A percentile compares a stretch with the other conserved stretches of the same genome.
Evolutionary conservation across 2,797 vertebrate species (phyloP).

Genomic region (Sparus aurata): DNA sequence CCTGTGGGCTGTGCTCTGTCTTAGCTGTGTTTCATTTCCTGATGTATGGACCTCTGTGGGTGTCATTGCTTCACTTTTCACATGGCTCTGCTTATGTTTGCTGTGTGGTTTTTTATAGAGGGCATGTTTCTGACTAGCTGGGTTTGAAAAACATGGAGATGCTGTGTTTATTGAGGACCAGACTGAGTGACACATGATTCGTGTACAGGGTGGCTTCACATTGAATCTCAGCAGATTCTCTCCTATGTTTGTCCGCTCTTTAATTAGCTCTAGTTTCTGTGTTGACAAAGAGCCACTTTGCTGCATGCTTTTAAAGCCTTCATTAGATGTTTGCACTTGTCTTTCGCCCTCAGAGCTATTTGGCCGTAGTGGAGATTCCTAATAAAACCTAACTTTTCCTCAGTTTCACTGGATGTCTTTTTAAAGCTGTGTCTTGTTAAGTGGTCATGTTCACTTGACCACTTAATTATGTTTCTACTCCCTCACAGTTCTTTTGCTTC

Average conservation of each 20-base stretch:
- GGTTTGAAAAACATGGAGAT: conserved; percentile 11
- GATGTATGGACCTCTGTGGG: conserved; percentile 24
- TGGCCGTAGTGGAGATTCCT: conserved; percentile 20
- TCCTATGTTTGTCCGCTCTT: conserved; percentile 9
- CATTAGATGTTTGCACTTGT: conserved; percentile 46
- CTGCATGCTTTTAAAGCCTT: conserved; percentile 45
- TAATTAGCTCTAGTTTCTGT: conserved; percentile 36
- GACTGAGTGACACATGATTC: conserved; percentile 30
- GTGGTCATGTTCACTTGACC: conserved; percentile 1
- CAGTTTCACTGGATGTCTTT: conserved; percentile 10
- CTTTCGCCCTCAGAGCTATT: conserved; percentile 33
- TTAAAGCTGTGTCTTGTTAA: conserved; percentile 23
- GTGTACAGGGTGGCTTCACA: conserved; percentile 3
- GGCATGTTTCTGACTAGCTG: conserved; percentile 1
- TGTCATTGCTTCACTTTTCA: conserved; percentile 4
- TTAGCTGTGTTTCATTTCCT: conserved; percentile 38
- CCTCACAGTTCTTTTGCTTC: neutral
- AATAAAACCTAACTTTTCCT: conserved; percentile 30
- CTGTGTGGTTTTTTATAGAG: conserved; percentile 14
- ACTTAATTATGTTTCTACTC: neutral
- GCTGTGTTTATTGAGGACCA: conserved; percentile 32
- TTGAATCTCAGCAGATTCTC: conserved; percentile 13
- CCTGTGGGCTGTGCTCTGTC: conserved; percentile 35
- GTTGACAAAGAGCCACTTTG: conserved; percentile 38
- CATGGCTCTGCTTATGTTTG: conserved; percentile 10